These are phyloP conservation scores for Synchiropus splendidus DNA, from an alignment of 2,113 vertebrate genomes.

Conservation along the genomic window DNA sequence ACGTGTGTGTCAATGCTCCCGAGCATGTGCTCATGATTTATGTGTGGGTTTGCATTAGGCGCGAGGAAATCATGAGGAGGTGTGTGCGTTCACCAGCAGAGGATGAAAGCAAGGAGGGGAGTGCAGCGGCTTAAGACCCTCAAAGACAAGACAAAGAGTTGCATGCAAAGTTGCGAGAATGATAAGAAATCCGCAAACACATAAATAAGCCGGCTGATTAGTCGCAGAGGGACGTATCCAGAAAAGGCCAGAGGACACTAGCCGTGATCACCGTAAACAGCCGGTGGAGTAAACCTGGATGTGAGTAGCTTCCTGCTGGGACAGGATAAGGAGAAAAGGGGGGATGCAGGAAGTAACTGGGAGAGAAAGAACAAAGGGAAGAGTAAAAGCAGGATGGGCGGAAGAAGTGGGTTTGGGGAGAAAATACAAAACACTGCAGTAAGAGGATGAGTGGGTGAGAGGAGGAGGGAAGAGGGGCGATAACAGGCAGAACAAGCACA, in stretches of 20 bases:
- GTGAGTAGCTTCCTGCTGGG: conserved; percentile 43
- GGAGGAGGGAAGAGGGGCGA: no score
- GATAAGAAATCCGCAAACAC: conserved; percentile 34
- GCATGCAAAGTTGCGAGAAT: conserved; percentile 8
- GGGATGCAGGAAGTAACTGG: conserved; percentile 38
- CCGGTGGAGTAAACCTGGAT: conserved; percentile 49
- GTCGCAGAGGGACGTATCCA: conserved; percentile 26
- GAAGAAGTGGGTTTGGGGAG: conserved; percentile 18
- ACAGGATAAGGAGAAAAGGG: conserved; percentile 36
- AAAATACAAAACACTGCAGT: no score
- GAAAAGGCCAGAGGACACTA: conserved; percentile 43
- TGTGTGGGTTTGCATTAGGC: no score
- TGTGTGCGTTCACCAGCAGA: conserved; percentile 11
- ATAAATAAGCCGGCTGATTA: conserved; percentile 31
- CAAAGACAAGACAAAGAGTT: no score
- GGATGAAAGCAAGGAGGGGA: no score
- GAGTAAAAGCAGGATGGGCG: conserved; percentile 20
- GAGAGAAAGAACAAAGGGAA: conserved; percentile 14
- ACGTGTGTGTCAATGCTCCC: conserved; percentile 15
- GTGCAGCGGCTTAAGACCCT: no score
- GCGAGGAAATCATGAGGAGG: conserved; percentile 22
- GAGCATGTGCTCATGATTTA: no score
- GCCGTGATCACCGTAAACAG: conserved; percentile 20
- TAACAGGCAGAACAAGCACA: no score
- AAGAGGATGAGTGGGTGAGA: conserved; percentile 30